Evolutionary conservation across 2,888 invertebrate genomes (phyloP).

Genomic region (Eupithecia dodoneata): DNA sequence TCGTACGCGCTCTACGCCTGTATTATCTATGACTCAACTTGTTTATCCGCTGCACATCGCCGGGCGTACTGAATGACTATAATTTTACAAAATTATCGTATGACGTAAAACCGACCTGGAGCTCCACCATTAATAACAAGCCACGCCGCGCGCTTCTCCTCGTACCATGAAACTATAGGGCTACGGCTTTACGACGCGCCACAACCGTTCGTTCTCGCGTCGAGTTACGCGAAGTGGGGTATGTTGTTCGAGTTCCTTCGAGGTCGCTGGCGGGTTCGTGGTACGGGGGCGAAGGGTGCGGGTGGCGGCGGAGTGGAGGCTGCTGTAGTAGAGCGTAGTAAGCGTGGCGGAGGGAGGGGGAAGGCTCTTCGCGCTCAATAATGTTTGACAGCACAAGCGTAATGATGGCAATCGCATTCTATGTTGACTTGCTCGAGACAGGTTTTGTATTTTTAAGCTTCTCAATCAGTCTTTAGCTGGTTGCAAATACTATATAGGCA

Average conservation of each 20-base stretch:
- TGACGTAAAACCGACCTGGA: constrained; percentile 59
- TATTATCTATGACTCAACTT: constrained; percentile 60
- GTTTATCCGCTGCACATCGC: constrained; percentile 58
- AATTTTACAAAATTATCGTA: constrained; percentile 70
- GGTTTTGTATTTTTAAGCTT: constrained; percentile 15
- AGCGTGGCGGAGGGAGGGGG: constrained; percentile 53
- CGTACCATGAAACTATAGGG: constrained; percentile 48
- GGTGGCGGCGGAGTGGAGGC: constrained; percentile 59
- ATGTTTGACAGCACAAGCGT: constrained; percentile 57
- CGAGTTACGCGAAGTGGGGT: constrained; percentile 22
- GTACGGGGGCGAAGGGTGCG: constrained; percentile 57
- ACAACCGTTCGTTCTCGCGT: constrained; percentile 10
- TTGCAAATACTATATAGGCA: not conserved
- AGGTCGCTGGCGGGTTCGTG: constrained; percentile 41
- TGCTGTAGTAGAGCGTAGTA: constrained; percentile 77
- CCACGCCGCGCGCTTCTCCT: constrained; percentile 37
- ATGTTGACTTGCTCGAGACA: constrained; percentile 27
- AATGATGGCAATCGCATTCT: constrained; percentile 43
- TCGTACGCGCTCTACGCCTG: constrained; percentile 37
- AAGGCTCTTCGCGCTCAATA: constrained; percentile 63
- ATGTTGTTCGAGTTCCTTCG: constrained; percentile 31
- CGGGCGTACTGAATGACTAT: constrained; percentile 60
- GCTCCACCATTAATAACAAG: constrained; percentile 57
- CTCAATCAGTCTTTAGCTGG: not conserved
- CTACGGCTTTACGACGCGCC: constrained; percentile 23